phyloP scores from a whole-genome alignment of 1,140 invertebrate species.

The Arctopsyche grandis region DNA sequence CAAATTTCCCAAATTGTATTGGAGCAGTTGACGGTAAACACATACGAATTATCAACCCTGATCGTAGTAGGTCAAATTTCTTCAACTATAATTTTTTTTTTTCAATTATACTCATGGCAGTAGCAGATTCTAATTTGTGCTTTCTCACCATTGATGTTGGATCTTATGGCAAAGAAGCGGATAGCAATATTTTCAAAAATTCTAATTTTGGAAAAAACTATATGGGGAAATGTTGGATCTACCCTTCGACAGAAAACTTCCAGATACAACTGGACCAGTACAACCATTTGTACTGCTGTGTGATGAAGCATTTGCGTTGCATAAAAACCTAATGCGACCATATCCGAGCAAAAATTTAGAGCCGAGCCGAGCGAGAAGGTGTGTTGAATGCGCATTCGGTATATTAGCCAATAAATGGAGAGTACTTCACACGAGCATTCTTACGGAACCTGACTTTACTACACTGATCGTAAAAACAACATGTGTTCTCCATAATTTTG shows the following conservation, averaged over 20 bases:
- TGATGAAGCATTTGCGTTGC: no score
- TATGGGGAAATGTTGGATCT: neutral
- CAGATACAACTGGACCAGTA: neutral
- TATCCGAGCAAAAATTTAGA: no score
- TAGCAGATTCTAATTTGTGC: neutral
- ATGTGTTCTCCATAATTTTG: no score
- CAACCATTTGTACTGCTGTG: neutral
- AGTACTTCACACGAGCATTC: no score
- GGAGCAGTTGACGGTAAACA: neutral
- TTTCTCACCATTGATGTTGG: neutral
- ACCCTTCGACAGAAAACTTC: neutral
- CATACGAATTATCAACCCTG: conserved; percentile 7
- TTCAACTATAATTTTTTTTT: neutral
- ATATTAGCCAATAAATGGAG: no score
- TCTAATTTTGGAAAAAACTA: conserved; percentile 11
- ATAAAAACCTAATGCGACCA: no score
- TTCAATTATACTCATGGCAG: neutral
- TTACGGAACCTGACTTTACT: no score
- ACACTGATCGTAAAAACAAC: no score
- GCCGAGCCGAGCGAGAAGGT: neutral
- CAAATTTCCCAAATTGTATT: conserved; percentile 12
- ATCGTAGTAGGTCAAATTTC: neutral
- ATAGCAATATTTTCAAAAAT: neutral
- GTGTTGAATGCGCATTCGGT: no score
- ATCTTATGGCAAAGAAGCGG: conserved; percentile 12